A percentile compares a stretch with the other conserved stretches of the same genome.
Conservation (phyloP, 2,113 vertebrate genomes). For the Peromyscus maniculatus region DNA sequence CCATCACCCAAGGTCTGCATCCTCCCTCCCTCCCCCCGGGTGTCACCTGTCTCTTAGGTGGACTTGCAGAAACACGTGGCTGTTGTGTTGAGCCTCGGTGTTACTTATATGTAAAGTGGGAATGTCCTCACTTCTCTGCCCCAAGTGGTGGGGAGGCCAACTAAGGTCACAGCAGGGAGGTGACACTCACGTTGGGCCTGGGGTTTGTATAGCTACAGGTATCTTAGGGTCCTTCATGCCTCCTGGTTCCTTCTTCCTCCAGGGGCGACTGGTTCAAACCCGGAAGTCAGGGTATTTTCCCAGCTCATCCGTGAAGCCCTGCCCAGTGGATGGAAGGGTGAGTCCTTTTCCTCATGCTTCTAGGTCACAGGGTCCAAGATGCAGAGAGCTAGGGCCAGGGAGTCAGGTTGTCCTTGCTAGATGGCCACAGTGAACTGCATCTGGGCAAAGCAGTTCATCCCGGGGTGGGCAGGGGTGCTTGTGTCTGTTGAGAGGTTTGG, state of each 20-base stretch:
- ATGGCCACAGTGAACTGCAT: not conserved
- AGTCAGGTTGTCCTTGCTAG: not conserved
- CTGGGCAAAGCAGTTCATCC: not conserved
- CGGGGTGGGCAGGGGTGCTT: not conserved
- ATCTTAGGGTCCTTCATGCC: not conserved
- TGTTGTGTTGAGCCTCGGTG: not conserved
- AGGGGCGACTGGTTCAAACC: slow-evolving; percentile 94
- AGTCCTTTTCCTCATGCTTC: slow-evolving; percentile 21
- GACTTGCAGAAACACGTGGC: not conserved
- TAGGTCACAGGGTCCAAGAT: rapidly evolving
- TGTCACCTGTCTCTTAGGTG: not conserved
- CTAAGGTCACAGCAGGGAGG: not conserved
- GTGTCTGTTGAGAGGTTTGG: too few species aligned
- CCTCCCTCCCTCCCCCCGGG: rapidly evolving
- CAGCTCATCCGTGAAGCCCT: slow-evolving; percentile 96
- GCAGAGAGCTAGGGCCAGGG: not conserved
- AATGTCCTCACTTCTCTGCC: rapidly evolving
- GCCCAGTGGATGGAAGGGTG: slow-evolving; percentile 94
- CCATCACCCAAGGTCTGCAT: not conserved
- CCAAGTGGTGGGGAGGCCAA: not conserved
- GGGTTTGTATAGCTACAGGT: not conserved
- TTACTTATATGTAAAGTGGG: not conserved
- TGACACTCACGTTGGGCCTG: rapidly evolving
- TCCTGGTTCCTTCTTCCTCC: not conserved
- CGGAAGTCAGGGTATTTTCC: slow-evolving; percentile 96